Evolutionary conservation across 1,140 invertebrate genomes (phyloP).

Genomic region (Drosophila repletoides): DNA sequence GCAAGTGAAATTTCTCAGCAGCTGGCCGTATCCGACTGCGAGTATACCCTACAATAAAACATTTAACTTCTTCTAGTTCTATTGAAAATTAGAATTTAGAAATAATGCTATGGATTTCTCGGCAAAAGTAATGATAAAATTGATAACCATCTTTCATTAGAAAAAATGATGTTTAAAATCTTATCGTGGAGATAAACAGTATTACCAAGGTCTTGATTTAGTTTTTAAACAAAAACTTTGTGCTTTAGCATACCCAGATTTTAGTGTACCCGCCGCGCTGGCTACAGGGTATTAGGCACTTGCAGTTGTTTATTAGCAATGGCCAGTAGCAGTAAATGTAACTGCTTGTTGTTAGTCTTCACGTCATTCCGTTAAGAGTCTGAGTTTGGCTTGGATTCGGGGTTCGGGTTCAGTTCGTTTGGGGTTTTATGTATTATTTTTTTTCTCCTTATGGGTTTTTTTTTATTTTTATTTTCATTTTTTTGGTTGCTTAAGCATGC

Average conservation of each 20-base stretch:
- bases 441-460: not conserved
- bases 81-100: no score
- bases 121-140: not conserved
- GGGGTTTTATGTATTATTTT: slow-evolving; percentile 12
- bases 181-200: no score
- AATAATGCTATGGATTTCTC: no score
- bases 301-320: slow-evolving; percentile 40
- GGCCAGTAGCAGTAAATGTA: slow-evolving; percentile 32
- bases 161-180: no score
- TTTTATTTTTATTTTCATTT: not conserved
- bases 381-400: slow-evolving; percentile 3
- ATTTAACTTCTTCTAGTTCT: not conserved
- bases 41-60: slow-evolving; percentile 3
- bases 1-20: not conserved
- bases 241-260: not conserved
- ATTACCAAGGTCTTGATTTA: no score
- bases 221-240: no score
- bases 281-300: slow-evolving; percentile 21
- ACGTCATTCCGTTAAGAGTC: slow-evolving; percentile 25
- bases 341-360: slow-evolving; percentile 20
- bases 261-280: not conserved
- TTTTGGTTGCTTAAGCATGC: slow-evolving; percentile 58
- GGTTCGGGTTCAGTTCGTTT: slow-evolving; percentile 21
- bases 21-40: not conserved
- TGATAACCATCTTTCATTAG: no score